Evolutionary conservation across 2,113 vertebrate genomes (phyloP), one percentile per base, ranked within the genome.

Genomic region (Butorides virescens): DNA sequence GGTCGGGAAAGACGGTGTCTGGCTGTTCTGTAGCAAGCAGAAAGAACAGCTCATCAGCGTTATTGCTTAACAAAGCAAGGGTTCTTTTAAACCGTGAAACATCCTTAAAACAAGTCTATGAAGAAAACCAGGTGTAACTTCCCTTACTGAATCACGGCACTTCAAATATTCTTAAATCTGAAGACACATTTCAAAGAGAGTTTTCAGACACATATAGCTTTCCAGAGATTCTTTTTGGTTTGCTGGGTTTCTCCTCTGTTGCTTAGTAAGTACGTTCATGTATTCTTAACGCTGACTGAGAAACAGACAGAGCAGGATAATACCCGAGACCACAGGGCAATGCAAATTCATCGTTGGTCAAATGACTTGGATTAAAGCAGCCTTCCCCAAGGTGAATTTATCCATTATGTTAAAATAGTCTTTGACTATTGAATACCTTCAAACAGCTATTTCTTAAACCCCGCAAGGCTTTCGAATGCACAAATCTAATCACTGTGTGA

Each of bases 1-100:
- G 15, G 98, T 98, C 88, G 98, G 89, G 32, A 97, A 95, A 26
- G 99, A 98, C 3, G 97, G 97, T 19, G 90, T 96, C 44, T 93
- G 96, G 86, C 95, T 96, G 59, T 96, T 97, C 99, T 99, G 90
- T 36, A 74, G 55, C 90, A 88, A 93, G 76, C 55, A 93, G 50
- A 71, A 88, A 87, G 47, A 91, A 26, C 10, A 53, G 59, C 7
- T 52, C 5, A 1, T 70, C 44, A 84, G 3, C 7, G 3, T 16
- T 44, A 36, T 5, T 46, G 63, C 70, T 74, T 68, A 70, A 80
- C n/a, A 71, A 93, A 52, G 56, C 65, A 90, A 79, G 36, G 42
- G 11, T 52, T 50, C 46, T 77, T 90, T 26, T 13, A 86, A 83
- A 67, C 36, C 4, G 1, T 20, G 10, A 55, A 90, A 62, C 22